phyloP scores from a whole-genome alignment of 2,113 vertebrate species.

The Symphodus melops region DNA sequence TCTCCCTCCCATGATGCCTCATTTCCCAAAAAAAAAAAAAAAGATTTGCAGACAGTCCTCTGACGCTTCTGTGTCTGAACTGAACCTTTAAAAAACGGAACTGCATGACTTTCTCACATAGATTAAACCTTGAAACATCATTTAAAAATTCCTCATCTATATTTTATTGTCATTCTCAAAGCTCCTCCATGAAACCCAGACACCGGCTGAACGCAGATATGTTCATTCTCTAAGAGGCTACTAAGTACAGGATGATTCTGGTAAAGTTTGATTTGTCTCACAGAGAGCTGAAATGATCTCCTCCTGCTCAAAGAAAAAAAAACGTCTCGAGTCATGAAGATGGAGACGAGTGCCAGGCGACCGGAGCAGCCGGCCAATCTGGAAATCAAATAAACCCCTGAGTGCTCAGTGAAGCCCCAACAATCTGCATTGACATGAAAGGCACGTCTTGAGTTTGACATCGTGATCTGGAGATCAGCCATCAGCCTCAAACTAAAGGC shows the following conservation, averaged over 20 bases:
- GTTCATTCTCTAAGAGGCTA: not conserved
- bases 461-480: constrained; percentile 75
- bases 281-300: not conserved
- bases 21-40: too few relatives aligned
- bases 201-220: too few relatives aligned
- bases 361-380: constrained; percentile 7
- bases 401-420: constrained; percentile 1
- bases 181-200: not conserved
- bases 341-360: not conserved
- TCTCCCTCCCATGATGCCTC: too few relatives aligned
- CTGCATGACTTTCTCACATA: too few relatives aligned
- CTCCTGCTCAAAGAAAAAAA: not conserved
- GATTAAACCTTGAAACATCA: too few relatives aligned
- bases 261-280: not conserved
- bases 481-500: constrained; percentile 20
- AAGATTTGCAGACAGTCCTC: too few relatives aligned
- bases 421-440: constrained; percentile 38
- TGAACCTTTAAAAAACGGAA: too few relatives aligned
- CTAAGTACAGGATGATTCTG: not conserved
- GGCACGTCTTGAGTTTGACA: constrained; percentile 75
- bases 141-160: too few relatives aligned
- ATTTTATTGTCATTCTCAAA: too few relatives aligned
- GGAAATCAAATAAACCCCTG: constrained; percentile 17
- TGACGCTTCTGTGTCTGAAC: too few relatives aligned
- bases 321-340: not conserved